A percentile compares a stretch with the other conserved stretches of the same genome.
These are phyloP conservation scores for Onychorhynchus coronatus DNA, from an alignment of 2,113 vertebrate species.

Conservation along the genomic window DNA sequence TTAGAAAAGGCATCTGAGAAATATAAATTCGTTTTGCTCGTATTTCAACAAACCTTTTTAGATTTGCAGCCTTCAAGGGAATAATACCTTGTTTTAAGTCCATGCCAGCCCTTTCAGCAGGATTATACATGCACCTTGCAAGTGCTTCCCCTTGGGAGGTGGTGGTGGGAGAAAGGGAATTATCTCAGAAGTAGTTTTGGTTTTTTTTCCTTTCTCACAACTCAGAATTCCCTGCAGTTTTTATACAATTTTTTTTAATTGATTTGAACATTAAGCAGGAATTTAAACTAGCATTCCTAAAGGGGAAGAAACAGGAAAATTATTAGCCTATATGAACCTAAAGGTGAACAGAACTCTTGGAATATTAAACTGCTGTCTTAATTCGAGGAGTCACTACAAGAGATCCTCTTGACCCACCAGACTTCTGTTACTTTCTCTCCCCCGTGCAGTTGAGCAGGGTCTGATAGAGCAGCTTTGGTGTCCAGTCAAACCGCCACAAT, in stretches of 20 bases:
- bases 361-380: neutral
- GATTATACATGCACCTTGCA: neutral
- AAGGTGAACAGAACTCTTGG: neutral
- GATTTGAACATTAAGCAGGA: neutral
- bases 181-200: neutral
- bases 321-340: neutral
- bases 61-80: neutral
- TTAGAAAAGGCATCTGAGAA: neutral
- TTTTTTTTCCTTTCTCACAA: neutral
- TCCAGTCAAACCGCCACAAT: neutral
- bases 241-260: neutral
- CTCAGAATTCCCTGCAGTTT: neutral
- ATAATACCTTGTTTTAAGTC: neutral
- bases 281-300: neutral
- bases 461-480: neutral
- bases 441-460: neutral
- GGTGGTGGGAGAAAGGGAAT: neutral
- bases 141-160: neutral
- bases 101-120: neutral
- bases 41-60: neutral
- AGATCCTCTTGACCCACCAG: neutral
- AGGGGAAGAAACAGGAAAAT: neutral
- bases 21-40: neutral
- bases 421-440: neutral
- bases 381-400: neutral